Percentiles rank a stretch among this genome's conserved stretches.
Conservation (phyloP, 1,140 invertebrate species). For the Monomorium pharaonis region DNA sequence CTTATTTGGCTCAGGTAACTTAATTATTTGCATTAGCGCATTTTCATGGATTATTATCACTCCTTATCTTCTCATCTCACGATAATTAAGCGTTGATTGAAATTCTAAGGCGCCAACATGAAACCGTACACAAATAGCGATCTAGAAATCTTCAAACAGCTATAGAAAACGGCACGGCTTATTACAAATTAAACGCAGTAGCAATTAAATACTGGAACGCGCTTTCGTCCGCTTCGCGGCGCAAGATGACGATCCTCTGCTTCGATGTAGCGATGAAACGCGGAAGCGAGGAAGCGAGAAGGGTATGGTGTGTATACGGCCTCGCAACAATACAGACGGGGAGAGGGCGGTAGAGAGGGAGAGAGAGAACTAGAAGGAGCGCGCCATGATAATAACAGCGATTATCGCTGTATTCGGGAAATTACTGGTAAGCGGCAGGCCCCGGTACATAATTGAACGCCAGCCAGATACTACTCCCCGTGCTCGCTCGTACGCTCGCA, state of each 20-base stretch:
- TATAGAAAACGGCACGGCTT: neutral
- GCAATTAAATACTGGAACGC: constrained; percentile 69
- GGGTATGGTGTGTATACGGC: neutral
- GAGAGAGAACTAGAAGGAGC: constrained; percentile 65
- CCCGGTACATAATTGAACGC: constrained; percentile 79
- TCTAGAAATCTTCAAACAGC: constrained; percentile 21
- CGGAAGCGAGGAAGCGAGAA: constrained; percentile 19
- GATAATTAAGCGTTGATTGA: constrained; percentile 1
- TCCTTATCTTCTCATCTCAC: neutral
- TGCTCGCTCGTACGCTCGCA: constrained; percentile 18
- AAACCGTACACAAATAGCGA: constrained; percentile 46
- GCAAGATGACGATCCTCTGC: constrained; percentile 41
- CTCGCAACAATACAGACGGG: neutral
- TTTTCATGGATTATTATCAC: neutral
- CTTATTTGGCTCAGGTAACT: too few species aligned
- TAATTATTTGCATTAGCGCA: neutral
- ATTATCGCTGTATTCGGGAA: constrained; percentile 80
- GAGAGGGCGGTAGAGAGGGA: constrained; percentile 57
- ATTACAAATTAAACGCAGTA: constrained; percentile 61
- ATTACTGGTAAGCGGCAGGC: constrained; percentile 76
- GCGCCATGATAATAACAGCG: constrained; percentile 76
- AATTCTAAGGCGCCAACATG: neutral
- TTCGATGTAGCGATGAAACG: constrained; percentile 7
- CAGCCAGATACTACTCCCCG: constrained; percentile 65
- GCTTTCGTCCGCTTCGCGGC: constrained; percentile 65